Evolutionary conservation across 2,888 invertebrate species (phyloP), one percentile per base, ranked within the genome.

Genomic region (Opisthograptis luteolata): DNA sequence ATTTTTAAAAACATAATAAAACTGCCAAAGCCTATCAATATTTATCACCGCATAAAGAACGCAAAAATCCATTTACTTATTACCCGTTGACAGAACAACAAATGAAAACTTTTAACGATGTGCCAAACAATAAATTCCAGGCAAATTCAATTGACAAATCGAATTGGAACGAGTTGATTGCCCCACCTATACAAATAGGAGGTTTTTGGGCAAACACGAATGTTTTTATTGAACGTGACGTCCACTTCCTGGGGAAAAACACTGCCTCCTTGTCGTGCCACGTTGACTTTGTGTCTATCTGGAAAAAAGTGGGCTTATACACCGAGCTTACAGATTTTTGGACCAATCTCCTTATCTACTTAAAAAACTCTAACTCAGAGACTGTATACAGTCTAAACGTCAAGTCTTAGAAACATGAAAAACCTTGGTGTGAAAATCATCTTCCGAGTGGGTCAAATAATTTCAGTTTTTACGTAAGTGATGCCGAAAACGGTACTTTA

Each of bases 51-150:
- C 48, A 50, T 50, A 51, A 55, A 55, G 53, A 44, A 56, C 51
- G 24, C 45, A 58, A 55, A 56, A 49, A 53, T 54, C 52, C 49
- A 35, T 54, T 47, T 54, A 54, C 60, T 60, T 58, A 58, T 62
- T 52, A 50, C 51, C 39, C 47, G 48, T 51, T 55, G 55, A 61
- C 56, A 54, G 53, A 66, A 62, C 66, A 62, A 63, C 68, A 68
- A 68, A 73, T 68, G 68, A 64, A 66, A 56, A 57, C 55, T 65
- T 63, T 60, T 66, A 70, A 67, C 64, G 62, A 58, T 56, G 61
- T 62, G 60, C 63, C 62, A 60, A 63, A 63, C 65, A 64, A 68
- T 70, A 71, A 66, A 72, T 68, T 66, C 47, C 53, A 65, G 44
- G 54, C 64, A 62, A 66, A 73, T 70, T 71, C 62, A 66, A 73